phyloP scores from a whole-genome alignment of 2,888 invertebrate genomes.

The Thalpophila matura region DNA sequence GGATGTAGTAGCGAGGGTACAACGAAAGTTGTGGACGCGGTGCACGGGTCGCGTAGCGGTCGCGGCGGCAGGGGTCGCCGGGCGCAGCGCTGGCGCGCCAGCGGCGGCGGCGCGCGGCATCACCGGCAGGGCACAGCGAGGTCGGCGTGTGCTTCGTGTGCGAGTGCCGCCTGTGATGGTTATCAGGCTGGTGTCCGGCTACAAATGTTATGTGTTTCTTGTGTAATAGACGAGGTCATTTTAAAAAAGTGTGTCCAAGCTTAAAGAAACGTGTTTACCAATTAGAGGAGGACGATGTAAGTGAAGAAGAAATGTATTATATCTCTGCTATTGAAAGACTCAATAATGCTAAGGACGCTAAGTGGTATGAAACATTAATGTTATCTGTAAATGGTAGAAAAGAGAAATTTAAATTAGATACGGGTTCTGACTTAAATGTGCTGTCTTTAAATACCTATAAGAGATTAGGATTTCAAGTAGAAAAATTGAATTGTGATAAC shows the following conservation, averaged over 20 bases:
- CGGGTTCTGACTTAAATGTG: not conserved
- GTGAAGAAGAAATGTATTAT: too few relatives aligned
- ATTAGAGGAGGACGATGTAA: too few relatives aligned
- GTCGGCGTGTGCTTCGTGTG: not conserved
- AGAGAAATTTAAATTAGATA: not conserved
- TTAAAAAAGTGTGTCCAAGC: not conserved
- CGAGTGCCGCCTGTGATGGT: not conserved
- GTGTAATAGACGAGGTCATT: not conserved
- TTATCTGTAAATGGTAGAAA: too few relatives aligned
- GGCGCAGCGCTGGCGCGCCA: slow-evolving; percentile 1
- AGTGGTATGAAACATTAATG: too few relatives aligned
- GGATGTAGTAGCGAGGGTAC: not conserved
- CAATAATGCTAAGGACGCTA: too few relatives aligned
- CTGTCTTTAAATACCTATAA: not conserved
- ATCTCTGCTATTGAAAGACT: too few relatives aligned
- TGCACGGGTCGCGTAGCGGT: not conserved
- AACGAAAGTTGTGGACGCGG: not conserved
- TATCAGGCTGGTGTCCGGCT: not conserved
- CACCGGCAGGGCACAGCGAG: too few relatives aligned
- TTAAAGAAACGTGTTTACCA: too few relatives aligned
- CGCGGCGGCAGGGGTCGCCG: slow-evolving; percentile 3
- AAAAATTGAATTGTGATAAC: not conserved
- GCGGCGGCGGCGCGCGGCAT: not conserved
- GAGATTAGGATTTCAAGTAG: not conserved
- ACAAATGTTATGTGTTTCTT: not conserved